Conservation (phyloP, 2,888 invertebrate species). For the Agrotis ipsilon region DNA sequence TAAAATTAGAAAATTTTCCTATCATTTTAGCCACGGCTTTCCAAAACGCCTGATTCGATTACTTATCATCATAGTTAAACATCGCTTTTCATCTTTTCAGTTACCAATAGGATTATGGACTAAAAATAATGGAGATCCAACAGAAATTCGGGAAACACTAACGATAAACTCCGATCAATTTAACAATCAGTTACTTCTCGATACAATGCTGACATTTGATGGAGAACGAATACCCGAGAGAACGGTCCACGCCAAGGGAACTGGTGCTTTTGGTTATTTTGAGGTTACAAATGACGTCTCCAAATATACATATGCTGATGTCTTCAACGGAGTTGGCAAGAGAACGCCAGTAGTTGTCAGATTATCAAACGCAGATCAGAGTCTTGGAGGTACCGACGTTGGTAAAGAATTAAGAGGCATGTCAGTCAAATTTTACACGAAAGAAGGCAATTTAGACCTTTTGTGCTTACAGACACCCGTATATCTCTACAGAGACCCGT, state of each 20-base stretch:
- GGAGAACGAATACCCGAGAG: constrained; percentile 96
- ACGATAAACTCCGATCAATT: constrained; percentile 71
- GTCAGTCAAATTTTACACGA: constrained; percentile 77
- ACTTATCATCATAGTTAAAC: background rate
- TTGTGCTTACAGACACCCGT: constrained; percentile 90
- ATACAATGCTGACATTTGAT: constrained; percentile 94
- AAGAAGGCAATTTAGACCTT: constrained; percentile 74
- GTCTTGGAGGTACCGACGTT: constrained; percentile 92
- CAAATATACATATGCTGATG: constrained; percentile 91
- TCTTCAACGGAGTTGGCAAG: constrained; percentile 92
- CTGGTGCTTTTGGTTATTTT: constrained; percentile 95
- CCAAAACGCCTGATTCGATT: no score
- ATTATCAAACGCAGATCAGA: constrained; percentile 92
- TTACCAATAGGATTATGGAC: constrained; percentile 82
- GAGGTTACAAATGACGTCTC: constrained; percentile 95
- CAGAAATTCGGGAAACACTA: constrained; percentile 92
- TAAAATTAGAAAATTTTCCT: no score
- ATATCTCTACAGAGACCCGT: constrained; percentile 89
- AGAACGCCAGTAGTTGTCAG: constrained; percentile 90
- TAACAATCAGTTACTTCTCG: constrained; percentile 88
- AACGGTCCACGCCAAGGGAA: constrained; percentile 97
- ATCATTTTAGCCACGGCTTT: no score
- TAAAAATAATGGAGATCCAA: constrained; percentile 94
- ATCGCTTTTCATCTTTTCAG: constrained; percentile 57
- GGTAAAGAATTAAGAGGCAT: constrained; percentile 81